Base-by-base conservation (phyloP, 2,797 vertebrate genomes). In the Apodemus agrarius region DNA sequence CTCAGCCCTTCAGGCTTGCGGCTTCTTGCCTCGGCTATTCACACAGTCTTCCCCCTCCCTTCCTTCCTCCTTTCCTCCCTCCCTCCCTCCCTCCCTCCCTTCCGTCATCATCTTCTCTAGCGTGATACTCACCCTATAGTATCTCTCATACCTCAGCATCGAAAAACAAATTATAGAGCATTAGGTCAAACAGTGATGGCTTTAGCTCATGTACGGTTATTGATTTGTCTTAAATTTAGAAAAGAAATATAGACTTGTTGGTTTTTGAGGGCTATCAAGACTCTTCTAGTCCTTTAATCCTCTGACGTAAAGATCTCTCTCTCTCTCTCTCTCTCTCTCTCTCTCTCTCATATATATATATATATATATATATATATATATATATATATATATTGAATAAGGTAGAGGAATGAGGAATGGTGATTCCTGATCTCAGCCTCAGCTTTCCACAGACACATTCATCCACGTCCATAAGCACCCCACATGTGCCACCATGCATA, bases 171-270 rank as follows among this genome's bases (percentile, higher is more conserved):
- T 40, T 74, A 74, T 54, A 74, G 49, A 86, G 24, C 29, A 69
- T 81, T 69, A 49, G 19, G 3, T 49, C 92, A 84, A 67, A 74
- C 29, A 63, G 46, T 89, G 94, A 75, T 61, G 5, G 78, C 19
- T 95, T 91, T 79, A 34, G 7, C 26, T 74, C 37, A 91, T 91
- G 95, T 90, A 46, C 67, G 61, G 46, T 54, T 93, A 81, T 46
- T 86, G 49, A 72, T 6, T 81, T 46, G 52, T 85, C 74, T 89
- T 86, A 89, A 72, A 69, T 76, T 49, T n/a, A 67, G n/a, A 52
- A 74, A 67, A 37, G 37, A 92, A 87, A 83, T 83, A 37, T 29
- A 59, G 17, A 79, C 17, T 14, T 81, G 57, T 86, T 94, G 46
- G 21, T 81, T 9, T 52, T 4, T 89, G 80, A 92, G 13, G 10